phyloP scores from a whole-genome alignment of 1,140 invertebrate species.

The Nephila pilipes region DNA sequence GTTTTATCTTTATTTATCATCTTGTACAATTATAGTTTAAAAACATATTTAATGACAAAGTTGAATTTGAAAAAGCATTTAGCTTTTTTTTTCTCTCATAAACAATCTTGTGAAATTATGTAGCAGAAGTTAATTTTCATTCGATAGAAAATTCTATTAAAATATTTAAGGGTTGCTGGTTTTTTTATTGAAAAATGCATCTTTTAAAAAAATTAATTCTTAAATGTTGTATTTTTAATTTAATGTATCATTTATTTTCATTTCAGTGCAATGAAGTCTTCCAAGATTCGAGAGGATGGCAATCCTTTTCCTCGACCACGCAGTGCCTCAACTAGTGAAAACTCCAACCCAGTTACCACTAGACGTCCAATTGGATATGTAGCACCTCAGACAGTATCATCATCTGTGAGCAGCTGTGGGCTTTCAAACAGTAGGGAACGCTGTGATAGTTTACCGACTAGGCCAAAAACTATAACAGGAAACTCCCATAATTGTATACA shows the following conservation, averaged over 20 bases:
- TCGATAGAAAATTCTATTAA: no score
- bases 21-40: no score
- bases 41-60: no score
- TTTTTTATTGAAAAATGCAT: no score
- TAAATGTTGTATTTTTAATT: no score
- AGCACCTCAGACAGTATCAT: slow-evolving; percentile 50
- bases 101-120: no score
- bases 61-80: no score
- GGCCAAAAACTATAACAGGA: slow-evolving; percentile 86
- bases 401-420: slow-evolving; percentile 4
- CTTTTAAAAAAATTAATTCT: no score
- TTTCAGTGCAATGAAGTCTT: slow-evolving; percentile 78
- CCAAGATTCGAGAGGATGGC: slow-evolving; percentile 73
- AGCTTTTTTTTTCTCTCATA: no score
- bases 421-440: slow-evolving; percentile 84
- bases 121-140: no score
- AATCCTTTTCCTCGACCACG: slow-evolving; percentile 71
- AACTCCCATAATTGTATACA: slow-evolving; percentile 78
- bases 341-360: slow-evolving; percentile 70
- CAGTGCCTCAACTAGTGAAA: slow-evolving; percentile 78
- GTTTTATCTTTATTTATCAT: no score
- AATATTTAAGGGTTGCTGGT: no score
- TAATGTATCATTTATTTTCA: background rate
- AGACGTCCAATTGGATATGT: slow-evolving; percentile 71
- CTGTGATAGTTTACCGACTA: slow-evolving; percentile 89